Percentiles rank a stretch among this genome's conserved stretches.
Conservation (phyloP, 2,888 invertebrate genomes). For the Brenthis ino region DNA sequence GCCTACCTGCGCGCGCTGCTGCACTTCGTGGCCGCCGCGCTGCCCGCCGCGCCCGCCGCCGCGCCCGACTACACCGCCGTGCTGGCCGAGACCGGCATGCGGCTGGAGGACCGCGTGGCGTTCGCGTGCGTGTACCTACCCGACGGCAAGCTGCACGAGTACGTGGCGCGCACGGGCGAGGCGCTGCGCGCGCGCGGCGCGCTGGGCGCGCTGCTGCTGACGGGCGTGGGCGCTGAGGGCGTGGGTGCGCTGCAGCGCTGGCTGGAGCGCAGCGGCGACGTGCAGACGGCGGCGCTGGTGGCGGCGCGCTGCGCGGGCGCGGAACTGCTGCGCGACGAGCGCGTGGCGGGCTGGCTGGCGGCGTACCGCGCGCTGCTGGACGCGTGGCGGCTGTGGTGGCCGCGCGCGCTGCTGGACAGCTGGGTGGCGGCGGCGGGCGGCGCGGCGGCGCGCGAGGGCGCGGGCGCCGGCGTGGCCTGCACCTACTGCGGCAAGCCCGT, state of each 20-base stretch:
- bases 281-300: slow-evolving; percentile 94
- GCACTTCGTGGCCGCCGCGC: slow-evolving; percentile 77
- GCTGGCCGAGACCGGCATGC: slow-evolving; percentile 87
- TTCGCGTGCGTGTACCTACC: slow-evolving; percentile 94
- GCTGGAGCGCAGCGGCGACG: slow-evolving; percentile 93
- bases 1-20: slow-evolving; percentile 81
- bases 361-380: slow-evolving; percentile 93
- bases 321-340: slow-evolving; percentile 85
- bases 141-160: slow-evolving; percentile 90
- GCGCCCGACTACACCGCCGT: slow-evolving; percentile 80
- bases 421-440: slow-evolving; percentile 78
- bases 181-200: slow-evolving; percentile 89
- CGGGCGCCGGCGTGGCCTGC: slow-evolving; percentile 87
- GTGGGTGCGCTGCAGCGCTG: slow-evolving; percentile 92
- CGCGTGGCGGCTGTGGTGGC: slow-evolving; percentile 95
- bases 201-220: slow-evolving; percentile 91
- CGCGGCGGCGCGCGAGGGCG: slow-evolving; percentile 48
- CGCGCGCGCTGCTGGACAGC: slow-evolving; percentile 94
- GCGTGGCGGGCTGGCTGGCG: slow-evolving; percentile 87
- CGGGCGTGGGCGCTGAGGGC: slow-evolving; percentile 84
- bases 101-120: slow-evolving; percentile 94
- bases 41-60: slow-evolving; percentile 81
- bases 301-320: slow-evolving; percentile 89
- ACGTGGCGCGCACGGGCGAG: slow-evolving; percentile 86
- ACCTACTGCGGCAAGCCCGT: slow-evolving; percentile 98